Evolutionary conservation across 2,888 invertebrate genomes (phyloP), one percentile per base, ranked within the genome.

Genomic region (Diloba caeruleocephala): DNA sequence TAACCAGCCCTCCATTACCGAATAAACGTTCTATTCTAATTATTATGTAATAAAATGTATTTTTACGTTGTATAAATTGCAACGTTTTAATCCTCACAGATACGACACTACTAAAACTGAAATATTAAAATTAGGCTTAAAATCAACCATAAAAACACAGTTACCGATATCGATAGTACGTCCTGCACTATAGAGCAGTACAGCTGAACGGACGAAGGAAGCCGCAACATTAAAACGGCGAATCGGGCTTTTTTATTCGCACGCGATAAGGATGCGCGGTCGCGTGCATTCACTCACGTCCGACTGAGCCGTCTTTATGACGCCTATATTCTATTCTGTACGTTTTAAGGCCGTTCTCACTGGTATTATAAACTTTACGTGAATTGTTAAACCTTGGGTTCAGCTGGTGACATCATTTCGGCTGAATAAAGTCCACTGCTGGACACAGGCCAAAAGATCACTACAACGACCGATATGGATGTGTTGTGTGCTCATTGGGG

Each of bases 191-290:
- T 12, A 33, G 21, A 44, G 53, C 53, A 74, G 79, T 75, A 80
- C 59, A 76, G 67, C 71, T 71, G 58, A 79, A 81, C 75, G 78
- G 82, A 74, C 76, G 74, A 75, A 80, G 79, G 82, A 84, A 82
- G 75, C 76, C 71, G 79, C 76, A 70, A 70, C 83, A 85, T 88
- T 88, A 88, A 86, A 85, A 81, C 67, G 75, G 71, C 74, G 80
- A 76, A 82, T 82, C 81, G 74, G 65, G 72, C 74, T 69, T 84
- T 87, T 85, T 87, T 87, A 87, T 85, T 82, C 62, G 67, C 61
- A 67, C 65, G 69, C 75, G 88, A 88, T 88, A 86, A 87, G 85
- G 73, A 46, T 49, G 50, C 45, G 54, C 31, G 39, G 44, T 49
- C 34, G 37, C 44, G 25, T 56, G 67, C 76, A 66, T 74, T 71